These are phyloP conservation scores for Pseudomyrmex concolor DNA, from an alignment of 1,140 invertebrate genomes.

Conservation along the genomic window DNA sequence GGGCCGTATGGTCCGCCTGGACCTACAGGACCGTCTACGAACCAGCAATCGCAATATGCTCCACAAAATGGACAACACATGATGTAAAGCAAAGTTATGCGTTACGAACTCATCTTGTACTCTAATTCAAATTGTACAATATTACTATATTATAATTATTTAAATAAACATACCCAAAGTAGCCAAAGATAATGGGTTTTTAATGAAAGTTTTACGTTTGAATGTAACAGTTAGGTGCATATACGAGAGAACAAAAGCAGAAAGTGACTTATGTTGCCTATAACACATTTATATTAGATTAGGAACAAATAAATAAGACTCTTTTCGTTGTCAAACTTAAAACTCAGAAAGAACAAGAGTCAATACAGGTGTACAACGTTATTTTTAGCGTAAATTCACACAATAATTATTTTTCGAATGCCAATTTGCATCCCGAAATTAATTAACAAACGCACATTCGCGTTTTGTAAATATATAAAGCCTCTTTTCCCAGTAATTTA, in stretches of 20 bases:
- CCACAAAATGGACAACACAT: conserved; percentile 79
- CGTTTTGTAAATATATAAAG: too few species aligned
- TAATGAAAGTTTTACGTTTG: conserved; percentile 68
- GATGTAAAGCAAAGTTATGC: conserved; percentile 74
- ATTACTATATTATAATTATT: conserved; percentile 79
- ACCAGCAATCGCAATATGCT: conserved; percentile 78
- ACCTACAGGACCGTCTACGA: conserved; percentile 69
- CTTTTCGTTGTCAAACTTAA: too few species aligned
- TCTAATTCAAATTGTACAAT: conserved; percentile 77
- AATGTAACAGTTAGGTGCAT: conserved; percentile 34
- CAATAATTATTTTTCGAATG: too few species aligned
- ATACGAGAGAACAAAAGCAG: conserved; percentile 19
- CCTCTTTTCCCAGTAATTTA: too few species aligned
- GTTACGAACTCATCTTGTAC: conserved; percentile 73
- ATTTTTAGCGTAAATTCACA: too few species aligned
- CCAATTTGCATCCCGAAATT: too few species aligned
- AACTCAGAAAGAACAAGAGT: too few species aligned
- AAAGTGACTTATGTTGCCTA: conserved; percentile 56
- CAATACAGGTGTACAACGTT: too few species aligned
- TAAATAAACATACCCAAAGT: conserved; percentile 77
- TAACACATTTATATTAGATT: conserved; percentile 11
- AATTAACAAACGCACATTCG: too few species aligned
- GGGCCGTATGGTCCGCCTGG: conserved; percentile 72
- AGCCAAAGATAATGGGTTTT: conserved; percentile 78
- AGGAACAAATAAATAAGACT: too few species aligned